Percentiles rank a stretch among this genome's conserved stretches.
Evolutionary conservation across 2,113 vertebrate genomes (phyloP).

Genomic region (Boulengeromyrus knoepffleri): DNA sequence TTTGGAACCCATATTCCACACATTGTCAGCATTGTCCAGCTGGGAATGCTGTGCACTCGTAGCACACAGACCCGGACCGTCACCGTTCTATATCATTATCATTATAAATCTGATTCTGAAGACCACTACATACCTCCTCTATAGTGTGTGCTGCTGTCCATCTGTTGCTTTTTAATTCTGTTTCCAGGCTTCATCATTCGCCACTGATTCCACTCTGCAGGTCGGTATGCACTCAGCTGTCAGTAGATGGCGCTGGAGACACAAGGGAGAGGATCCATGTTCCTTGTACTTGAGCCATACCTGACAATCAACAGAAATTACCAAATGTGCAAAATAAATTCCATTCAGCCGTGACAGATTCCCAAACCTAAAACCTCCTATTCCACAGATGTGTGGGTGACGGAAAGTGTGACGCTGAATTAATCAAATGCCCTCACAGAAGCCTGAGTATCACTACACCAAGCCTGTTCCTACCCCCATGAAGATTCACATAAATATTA

Average conservation of each 20-base stretch:
- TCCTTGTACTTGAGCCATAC: not conserved
- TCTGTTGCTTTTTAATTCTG: not conserved
- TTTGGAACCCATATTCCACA: constrained; percentile 15
- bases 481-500: not conserved
- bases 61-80: not conserved
- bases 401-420: not conserved
- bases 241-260: not conserved
- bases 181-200: not conserved
- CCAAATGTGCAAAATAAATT: not conserved
- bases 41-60: not conserved
- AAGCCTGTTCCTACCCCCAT: not conserved
- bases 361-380: not conserved
- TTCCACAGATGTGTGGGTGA: not conserved
- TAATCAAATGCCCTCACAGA: not conserved
- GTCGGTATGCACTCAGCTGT: not conserved
- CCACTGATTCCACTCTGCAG: not conserved
- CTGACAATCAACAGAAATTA: not conserved
- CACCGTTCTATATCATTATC: not conserved
- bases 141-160: not conserved
- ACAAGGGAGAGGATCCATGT: not conserved
- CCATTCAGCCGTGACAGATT: not conserved
- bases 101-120: not conserved
- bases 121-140: not conserved
- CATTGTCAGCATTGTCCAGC: not conserved
- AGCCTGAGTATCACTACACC: not conserved